Conservation (phyloP, 64 coral and sea anemone genomes). For the Astreopora myriophthalma region DNA sequence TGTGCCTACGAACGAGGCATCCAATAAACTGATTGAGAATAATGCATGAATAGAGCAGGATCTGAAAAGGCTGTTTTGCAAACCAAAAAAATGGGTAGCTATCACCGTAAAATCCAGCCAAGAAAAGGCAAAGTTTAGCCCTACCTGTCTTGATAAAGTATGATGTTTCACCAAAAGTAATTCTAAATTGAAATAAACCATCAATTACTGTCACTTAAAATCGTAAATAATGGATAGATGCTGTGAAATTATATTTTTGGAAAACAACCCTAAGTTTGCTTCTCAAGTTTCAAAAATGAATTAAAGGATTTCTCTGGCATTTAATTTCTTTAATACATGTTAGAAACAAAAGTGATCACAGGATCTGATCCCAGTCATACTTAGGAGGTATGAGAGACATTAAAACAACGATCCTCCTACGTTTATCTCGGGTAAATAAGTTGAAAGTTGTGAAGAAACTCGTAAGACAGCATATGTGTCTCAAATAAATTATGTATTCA, state of each 20-base stretch:
- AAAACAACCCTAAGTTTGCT: too few species aligned
- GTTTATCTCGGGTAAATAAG: not conserved
- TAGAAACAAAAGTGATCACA: not conserved
- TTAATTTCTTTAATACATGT: too few species aligned
- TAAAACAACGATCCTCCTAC: not conserved
- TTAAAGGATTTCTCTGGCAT: not conserved
- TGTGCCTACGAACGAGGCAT: too few species aligned
- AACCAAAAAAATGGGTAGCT: not conserved
- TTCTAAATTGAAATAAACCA: slow-evolving; percentile 57
- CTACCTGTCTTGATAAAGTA: slow-evolving; percentile 36
- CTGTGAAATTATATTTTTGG: not conserved
- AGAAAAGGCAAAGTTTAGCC: not conserved
- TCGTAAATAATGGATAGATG: not conserved
- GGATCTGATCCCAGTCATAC: not conserved
- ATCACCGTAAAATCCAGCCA: not conserved
- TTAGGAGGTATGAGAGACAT: not conserved
- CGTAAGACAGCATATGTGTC: not conserved
- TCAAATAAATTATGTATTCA: slow-evolving; percentile 18
- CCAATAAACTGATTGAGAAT: too few species aligned
- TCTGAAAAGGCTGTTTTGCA: not conserved
- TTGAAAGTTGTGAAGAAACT: not conserved
- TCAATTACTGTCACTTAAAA: slow-evolving; percentile 35
- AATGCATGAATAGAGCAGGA: not conserved
- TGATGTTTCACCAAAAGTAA: slow-evolving; percentile 53
- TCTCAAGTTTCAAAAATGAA: not conserved